A percentile compares a stretch with the other conserved stretches of the same genome.
Conservation (phyloP, 2,113 vertebrate genomes). For the Lepus americanus region DNA sequence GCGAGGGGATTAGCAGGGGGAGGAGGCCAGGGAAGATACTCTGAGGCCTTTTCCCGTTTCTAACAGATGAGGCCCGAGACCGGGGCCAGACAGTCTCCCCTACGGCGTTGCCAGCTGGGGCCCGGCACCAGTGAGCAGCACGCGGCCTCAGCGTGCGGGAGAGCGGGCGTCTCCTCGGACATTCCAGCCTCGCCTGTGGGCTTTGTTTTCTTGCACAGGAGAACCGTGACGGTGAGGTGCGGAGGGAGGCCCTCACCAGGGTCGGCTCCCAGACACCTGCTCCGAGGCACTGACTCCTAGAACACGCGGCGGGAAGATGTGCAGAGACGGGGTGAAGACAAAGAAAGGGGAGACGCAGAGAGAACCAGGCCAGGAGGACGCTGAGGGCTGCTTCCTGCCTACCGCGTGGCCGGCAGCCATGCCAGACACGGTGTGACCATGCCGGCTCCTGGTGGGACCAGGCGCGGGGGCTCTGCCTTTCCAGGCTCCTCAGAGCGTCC, state of each 20-base stretch:
- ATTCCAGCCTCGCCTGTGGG: too few species aligned
- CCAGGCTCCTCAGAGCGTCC: too few species aligned
- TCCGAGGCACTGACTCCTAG: neutral
- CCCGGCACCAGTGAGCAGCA: neutral
- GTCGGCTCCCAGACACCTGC: neutral
- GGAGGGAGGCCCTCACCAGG: neutral
- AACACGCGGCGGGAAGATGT: neutral
- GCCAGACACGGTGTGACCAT: neutral
- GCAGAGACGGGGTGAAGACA: neutral
- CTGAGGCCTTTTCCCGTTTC: neutral
- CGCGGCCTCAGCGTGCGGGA: too few species aligned
- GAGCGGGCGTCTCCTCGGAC: too few species aligned
- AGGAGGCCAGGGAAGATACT: neutral
- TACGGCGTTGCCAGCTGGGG: neutral
- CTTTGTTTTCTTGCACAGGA: neutral
- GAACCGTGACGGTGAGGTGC: neutral
- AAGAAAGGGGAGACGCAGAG: neutral
- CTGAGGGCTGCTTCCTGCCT: neutral
- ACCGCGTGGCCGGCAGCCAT: neutral
- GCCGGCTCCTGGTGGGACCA: too few species aligned
- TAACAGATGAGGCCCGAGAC: neutral
- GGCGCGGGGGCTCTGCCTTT: too few species aligned
- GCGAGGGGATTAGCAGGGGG: too few species aligned
- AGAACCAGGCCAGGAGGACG: too few species aligned
- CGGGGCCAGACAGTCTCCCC: accelerated